phyloP scores from a whole-genome alignment of 2,797 vertebrate genomes.

The Oryzias dopingdopingensis region DNA sequence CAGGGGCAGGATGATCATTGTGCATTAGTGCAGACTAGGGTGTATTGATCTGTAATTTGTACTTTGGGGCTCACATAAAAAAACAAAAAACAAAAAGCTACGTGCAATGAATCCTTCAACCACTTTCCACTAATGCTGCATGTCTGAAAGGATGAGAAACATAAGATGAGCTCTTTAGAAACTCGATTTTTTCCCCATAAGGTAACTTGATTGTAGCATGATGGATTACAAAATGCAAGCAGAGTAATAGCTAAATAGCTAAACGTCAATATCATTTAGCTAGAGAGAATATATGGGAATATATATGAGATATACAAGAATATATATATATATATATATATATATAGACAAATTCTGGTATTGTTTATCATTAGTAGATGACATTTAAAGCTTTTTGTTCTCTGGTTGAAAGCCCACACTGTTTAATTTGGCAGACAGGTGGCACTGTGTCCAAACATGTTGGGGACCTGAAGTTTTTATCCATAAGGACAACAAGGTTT shows the following conservation, averaged over 20 bases:
- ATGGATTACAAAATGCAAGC: no score
- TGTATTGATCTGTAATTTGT: constrained; percentile 50
- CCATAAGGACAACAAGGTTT: no score
- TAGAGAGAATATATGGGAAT: no score
- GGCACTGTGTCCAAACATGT: constrained; percentile 28
- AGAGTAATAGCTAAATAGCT: no score
- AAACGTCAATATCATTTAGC: no score
- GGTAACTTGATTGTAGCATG: no score
- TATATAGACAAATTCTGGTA: no score
- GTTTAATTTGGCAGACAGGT: constrained; percentile 32
- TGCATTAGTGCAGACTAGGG: constrained; percentile 45
- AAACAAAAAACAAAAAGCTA: constrained; percentile 19
- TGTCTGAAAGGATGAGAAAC: constrained; percentile 31
- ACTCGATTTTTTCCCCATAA: constrained; percentile 30
- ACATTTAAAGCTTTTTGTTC: neutral
- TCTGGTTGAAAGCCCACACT: neutral
- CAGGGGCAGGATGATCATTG: constrained; percentile 33
- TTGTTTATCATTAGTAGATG: no score
- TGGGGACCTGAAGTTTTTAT: no score
- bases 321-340: no score
- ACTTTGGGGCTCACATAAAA: constrained; percentile 45
- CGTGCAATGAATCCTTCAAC: constrained; percentile 48
- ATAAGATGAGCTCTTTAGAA: constrained; percentile 35
- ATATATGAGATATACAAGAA: no score
- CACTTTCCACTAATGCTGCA: constrained; percentile 17